A percentile compares a stretch with the other conserved stretches of the same genome.
phyloP scores from a whole-genome alignment of 2,888 invertebrate genomes.

The Stenchaetothrips biformis region DNA sequence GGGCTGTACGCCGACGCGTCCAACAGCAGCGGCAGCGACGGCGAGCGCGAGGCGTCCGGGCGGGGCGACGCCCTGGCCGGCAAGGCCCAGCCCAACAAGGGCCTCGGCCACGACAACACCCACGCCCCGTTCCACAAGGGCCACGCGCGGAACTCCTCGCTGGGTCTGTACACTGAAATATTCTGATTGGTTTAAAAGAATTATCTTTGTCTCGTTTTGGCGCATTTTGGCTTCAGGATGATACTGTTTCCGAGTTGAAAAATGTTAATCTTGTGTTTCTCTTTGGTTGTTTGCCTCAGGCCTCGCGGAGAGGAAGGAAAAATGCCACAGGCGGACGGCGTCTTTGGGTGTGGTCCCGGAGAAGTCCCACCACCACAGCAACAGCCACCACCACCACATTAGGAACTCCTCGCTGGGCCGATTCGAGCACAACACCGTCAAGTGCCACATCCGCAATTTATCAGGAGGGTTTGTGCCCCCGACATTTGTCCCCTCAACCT shows the following conservation, averaged over 20 bases:
- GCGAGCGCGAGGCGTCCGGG: not conserved
- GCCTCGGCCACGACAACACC: conserved; percentile 46
- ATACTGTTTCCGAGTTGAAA: no score
- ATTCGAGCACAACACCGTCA: conserved; percentile 47
- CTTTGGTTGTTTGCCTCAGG: not conserved
- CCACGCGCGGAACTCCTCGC: not conserved
- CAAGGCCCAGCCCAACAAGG: conserved; percentile 44
- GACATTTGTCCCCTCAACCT: conserved; percentile 32
- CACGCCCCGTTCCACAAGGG: conserved; percentile 40
- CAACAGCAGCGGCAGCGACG: conserved; percentile 34
- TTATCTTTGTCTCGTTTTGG: no score
- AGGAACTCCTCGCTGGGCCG: conserved; percentile 14
- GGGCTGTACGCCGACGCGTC: conserved; percentile 73
- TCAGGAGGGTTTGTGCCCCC: conserved; percentile 59
- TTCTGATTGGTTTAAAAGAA: not conserved
- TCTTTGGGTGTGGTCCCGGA: conserved; percentile 28
- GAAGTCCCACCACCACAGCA: conserved; percentile 29
- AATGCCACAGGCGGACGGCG: conserved; percentile 26
- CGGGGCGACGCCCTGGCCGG: conserved; percentile 24
- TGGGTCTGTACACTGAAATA: not conserved
- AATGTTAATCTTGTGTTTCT: no score
- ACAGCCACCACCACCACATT: conserved; percentile 25
- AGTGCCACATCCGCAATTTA: conserved; percentile 78
- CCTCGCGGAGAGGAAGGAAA: conserved; percentile 25
- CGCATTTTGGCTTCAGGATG: no score